Evolutionary conservation across 1,140 invertebrate genomes (phyloP), one percentile per base, ranked within the genome.

Genomic region (Drosophila nigromelanica): DNA sequence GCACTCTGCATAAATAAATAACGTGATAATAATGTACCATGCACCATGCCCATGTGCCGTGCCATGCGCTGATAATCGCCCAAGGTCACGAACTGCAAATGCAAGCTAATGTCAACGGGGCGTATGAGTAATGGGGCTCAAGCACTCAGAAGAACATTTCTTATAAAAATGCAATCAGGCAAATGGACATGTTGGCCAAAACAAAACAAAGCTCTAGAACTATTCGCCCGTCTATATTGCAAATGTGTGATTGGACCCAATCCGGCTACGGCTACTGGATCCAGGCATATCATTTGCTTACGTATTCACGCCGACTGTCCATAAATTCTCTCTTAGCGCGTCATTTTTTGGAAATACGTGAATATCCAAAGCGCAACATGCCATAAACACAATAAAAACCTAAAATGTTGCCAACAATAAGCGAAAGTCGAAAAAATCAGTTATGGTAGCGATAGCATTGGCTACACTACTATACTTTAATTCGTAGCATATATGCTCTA

Each of bases 141-240:
- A 48, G 40, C 14, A 15, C 27, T 56, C 43, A 11, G 11, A 15
- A 47, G 10, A 50, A 54, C 54, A 89, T 83, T 74, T 71, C 50
- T 63, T 79, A 79, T 83, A 78, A 79, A 87, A 87, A 89, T 89
- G 82, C 83, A 87, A 87, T 87, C 82, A 87, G 42, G 35, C 48
- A 83, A 87, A 87, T 89, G 76, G 82, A 82, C 63, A 40, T 15
- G 43, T 10, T 33, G 39, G 43, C 24, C 33, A 43, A 63, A 61
- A 45, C 33, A 43, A 63, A 61, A 45, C 39, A 62, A 64, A 48
- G 27, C 27, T 27, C 27, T 27, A 6, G 5, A 27, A 5, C 0
- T 27, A 27, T 27, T 5, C 35, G 7, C 39, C n/a, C 4, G 39
- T n/a, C 39, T 5, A 14, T n/a, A 12, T 40, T 40, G n/a, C n/a